Percentiles rank a stretch among this genome's conserved stretches.
Conservation (phyloP, 2,113 vertebrate species). For the Lasiurus cinereus region DNA sequence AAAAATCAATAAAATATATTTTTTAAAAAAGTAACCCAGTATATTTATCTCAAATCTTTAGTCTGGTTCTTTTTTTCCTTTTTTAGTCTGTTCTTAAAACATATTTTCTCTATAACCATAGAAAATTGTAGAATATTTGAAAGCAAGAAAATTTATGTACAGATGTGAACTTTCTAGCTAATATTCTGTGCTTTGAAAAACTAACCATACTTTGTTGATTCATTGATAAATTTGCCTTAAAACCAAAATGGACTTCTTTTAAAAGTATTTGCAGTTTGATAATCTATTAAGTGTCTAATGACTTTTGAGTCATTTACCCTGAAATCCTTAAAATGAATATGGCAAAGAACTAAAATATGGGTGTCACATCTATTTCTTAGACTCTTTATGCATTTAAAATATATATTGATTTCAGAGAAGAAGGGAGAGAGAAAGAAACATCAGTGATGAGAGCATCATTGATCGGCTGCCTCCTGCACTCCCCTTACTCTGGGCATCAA, state of each 20-base stretch:
- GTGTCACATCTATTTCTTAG: neutral
- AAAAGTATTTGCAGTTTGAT: neutral
- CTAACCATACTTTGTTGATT: neutral
- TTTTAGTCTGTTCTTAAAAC: neutral
- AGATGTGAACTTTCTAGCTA: neutral
- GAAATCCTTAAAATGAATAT: neutral
- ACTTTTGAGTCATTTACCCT: neutral
- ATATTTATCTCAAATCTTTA: neutral
- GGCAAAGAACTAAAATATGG: neutral
- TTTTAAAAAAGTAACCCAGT: too few relatives aligned
- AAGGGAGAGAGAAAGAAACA: too few relatives aligned
- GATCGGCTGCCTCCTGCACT: too few relatives aligned
- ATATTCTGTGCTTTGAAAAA: neutral
- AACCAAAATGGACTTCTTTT: neutral
- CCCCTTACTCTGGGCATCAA: too few relatives aligned
- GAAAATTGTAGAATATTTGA: neutral
- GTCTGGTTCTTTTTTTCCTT: neutral
- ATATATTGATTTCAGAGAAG: too few relatives aligned
- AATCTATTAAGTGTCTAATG: neutral
- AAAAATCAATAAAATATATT: too few relatives aligned
- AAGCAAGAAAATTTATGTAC: neutral
- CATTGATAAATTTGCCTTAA: neutral
- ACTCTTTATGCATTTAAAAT: neutral
- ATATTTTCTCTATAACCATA: neutral
- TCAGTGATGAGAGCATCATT: too few relatives aligned